phyloP scores from a whole-genome alignment of 2,113 vertebrate species.

The Nothobranchius furzeri region DNA sequence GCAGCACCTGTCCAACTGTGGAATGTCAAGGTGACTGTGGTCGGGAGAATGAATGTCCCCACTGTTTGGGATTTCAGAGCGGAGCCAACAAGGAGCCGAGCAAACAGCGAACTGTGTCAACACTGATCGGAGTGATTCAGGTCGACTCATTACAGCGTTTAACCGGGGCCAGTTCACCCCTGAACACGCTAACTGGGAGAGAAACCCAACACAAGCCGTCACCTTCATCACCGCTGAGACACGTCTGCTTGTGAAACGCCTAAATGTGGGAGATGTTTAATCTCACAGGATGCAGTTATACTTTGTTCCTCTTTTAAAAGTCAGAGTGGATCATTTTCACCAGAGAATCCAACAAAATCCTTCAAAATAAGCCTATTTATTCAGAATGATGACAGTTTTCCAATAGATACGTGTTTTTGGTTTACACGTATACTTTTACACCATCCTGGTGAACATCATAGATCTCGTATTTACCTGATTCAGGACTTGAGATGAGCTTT shows the following conservation, averaged over 20 bases:
- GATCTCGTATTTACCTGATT: constrained; percentile 53
- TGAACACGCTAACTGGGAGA: constrained; percentile 40
- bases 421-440: no score
- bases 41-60: constrained; percentile 57
- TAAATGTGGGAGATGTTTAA: constrained; percentile 14
- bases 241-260: constrained; percentile 28
- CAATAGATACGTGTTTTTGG: no score
- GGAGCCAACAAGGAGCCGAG: constrained; percentile 51
- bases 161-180: constrained; percentile 69
- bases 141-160: constrained; percentile 74
- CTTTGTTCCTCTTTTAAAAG: constrained; percentile 51
- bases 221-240: constrained; percentile 29
- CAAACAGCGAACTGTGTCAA: constrained; percentile 70
- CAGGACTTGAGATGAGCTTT: constrained; percentile 13
- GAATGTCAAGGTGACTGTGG: constrained; percentile 68
- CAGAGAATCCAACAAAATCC: not conserved
- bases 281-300: constrained; percentile 27
- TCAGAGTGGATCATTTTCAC: not conserved
- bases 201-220: constrained; percentile 35
- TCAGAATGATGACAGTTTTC: no score
- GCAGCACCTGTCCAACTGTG: constrained; percentile 44
- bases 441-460: no score
- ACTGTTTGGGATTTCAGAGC: constrained; percentile 53
- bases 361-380: not conserved
- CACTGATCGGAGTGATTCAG: constrained; percentile 65